Percentiles rank a stretch among this genome's conserved stretches.
These are phyloP conservation scores for Ochotona curzoniae DNA, from an alignment of 2,113 vertebrate genomes.

Conservation along the genomic window DNA sequence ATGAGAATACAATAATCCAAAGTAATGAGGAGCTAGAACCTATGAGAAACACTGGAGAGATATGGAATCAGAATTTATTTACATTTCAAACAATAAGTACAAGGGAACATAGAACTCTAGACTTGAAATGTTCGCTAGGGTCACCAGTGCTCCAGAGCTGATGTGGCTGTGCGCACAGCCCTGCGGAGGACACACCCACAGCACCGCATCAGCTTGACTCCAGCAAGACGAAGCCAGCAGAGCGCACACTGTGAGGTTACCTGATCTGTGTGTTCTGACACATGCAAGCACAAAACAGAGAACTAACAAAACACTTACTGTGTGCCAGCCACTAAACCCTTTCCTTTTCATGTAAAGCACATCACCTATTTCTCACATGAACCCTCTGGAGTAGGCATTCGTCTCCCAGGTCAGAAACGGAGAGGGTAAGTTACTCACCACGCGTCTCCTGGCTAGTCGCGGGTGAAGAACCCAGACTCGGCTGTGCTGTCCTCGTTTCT, in stretches of 20 bases:
- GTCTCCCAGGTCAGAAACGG: not conserved
- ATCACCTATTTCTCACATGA: not conserved
- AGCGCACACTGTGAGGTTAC: not conserved
- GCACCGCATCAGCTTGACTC: not conserved
- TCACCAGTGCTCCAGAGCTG: not conserved
- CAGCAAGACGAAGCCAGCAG: not conserved
- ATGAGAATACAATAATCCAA: not conserved
- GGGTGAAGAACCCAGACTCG: not conserved
- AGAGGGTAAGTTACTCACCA: not conserved
- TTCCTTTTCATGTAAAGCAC: not conserved
- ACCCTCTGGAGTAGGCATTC: not conserved
- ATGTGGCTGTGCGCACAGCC: not conserved
- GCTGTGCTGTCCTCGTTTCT: not conserved
- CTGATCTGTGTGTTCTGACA: not conserved
- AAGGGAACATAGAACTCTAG: not conserved
- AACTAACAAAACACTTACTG: not conserved
- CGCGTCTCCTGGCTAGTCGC: not conserved
- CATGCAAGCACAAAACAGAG: not conserved
- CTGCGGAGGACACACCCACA: not conserved
- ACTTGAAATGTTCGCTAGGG: no score
- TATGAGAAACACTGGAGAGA: not conserved
- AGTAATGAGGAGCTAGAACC: not conserved
- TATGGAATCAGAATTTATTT: not conserved
- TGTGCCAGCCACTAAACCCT: not conserved
- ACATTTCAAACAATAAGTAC: not conserved